These are phyloP conservation scores for Syngnathus floridae DNA, from an alignment of 2,113 vertebrate genomes.

Conservation along the genomic window DNA sequence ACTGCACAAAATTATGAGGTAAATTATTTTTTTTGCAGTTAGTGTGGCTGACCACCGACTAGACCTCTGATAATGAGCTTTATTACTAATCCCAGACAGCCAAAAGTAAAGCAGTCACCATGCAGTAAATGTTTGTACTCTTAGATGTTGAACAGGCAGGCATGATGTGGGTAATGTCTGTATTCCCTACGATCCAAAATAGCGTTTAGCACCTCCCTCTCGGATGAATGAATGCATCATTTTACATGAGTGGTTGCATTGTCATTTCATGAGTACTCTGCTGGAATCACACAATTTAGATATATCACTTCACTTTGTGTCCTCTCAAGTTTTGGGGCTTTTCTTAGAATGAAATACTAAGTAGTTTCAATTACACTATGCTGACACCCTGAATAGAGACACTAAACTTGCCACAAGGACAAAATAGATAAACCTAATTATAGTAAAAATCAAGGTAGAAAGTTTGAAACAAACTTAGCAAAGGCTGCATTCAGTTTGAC, in stretches of 20 bases:
- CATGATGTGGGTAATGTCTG: slow-evolving; percentile 28
- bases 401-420: too few species aligned
- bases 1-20: too few species aligned
- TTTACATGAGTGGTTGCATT: slow-evolving; percentile 3
- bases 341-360: background rate
- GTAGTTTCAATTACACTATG: too few species aligned
- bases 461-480: slow-evolving; percentile 26
- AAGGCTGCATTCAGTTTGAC: slow-evolving; percentile 18
- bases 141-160: slow-evolving; percentile 19
- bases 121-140: background rate
- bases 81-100: slow-evolving; percentile 4
- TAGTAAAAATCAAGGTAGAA: background rate
- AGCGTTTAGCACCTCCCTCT: slow-evolving; percentile 14
- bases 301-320: slow-evolving; percentile 13
- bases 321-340: background rate
- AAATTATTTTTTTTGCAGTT: too few species aligned
- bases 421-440: too few species aligned
- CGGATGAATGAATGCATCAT: slow-evolving; percentile 17
- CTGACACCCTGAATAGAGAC: too few species aligned
- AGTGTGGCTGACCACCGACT: slow-evolving; percentile 18
- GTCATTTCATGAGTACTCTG: slow-evolving; percentile 13
- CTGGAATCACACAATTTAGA: slow-evolving; percentile 4
- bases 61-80: slow-evolving; percentile 9
- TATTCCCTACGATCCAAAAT: slow-evolving; percentile 19
- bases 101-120: slow-evolving; percentile 5